phyloP scores from a whole-genome alignment of 2,888 invertebrate genomes.

The Myopa tessellatipennis region DNA sequence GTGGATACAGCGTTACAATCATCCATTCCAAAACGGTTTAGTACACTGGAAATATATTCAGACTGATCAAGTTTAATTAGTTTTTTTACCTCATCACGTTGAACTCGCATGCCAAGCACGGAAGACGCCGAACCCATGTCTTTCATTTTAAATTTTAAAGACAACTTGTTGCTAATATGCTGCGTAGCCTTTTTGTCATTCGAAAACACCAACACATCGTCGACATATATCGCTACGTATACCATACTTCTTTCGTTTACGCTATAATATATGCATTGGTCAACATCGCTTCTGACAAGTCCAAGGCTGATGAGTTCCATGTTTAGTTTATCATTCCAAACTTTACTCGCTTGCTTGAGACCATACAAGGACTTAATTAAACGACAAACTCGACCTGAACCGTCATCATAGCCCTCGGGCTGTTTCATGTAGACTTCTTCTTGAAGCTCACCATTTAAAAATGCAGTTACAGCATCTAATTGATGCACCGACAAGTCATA shows the following conservation, averaged over 20 bases:
- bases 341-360: constrained; percentile 37
- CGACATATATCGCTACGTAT: constrained; percentile 36
- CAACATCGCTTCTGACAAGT: constrained; percentile 35
- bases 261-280: constrained; percentile 39
- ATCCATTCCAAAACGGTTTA: constrained; percentile 21
- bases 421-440: constrained; percentile 34
- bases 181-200: constrained; percentile 34
- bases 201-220: constrained; percentile 42
- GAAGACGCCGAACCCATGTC: constrained; percentile 3
- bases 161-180: neutral
- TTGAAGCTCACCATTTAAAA: constrained; percentile 28
- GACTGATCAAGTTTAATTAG: neutral
- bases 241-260: constrained; percentile 29
- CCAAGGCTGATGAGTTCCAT: constrained; percentile 33
- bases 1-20: constrained; percentile 20
- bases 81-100: too few relatives aligned
- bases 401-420: constrained; percentile 20
- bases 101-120: too few relatives aligned
- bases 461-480: constrained; percentile 35
- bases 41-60: constrained; percentile 35
- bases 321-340: constrained; percentile 41
- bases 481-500: constrained; percentile 25
- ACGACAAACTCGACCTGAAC: constrained; percentile 10
- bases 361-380: constrained; percentile 23
- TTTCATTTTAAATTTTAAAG: constrained; percentile 34